phyloP scores from a whole-genome alignment of 2,888 invertebrate species.

The Stictocephala bisonia region DNA sequence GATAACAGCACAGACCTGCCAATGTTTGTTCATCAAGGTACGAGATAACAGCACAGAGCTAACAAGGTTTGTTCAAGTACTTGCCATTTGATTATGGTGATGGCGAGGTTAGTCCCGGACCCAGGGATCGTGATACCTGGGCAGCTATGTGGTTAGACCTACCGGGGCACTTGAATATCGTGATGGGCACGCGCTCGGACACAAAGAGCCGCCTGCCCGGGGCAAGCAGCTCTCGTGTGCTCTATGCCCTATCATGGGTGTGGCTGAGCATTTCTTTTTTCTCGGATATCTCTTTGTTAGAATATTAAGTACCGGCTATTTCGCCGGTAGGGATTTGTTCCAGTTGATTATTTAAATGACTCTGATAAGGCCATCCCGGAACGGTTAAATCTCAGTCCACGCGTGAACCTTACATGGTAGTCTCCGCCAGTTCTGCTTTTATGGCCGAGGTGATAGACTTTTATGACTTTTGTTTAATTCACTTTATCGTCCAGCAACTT shows the following conservation, averaged over 20 bases:
- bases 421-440: background rate
- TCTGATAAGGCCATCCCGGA: conserved; percentile 26
- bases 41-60: too few species aligned
- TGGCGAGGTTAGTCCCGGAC: too few species aligned
- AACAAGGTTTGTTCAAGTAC: too few species aligned
- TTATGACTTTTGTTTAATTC: too few species aligned
- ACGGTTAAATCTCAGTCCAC: conserved; percentile 18
- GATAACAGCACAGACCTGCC: too few species aligned
- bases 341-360: conserved; percentile 40
- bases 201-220: background rate
- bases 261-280: conserved; percentile 26
- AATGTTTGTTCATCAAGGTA: too few species aligned
- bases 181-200: conserved; percentile 1
- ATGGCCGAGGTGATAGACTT: too few species aligned
- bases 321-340: conserved; percentile 30
- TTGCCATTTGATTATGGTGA: too few species aligned
- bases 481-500: too few species aligned
- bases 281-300: conserved; percentile 40
- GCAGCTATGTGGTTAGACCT: too few species aligned
- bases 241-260: conserved; percentile 31
- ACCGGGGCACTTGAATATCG: too few species aligned
- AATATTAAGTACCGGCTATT: conserved; percentile 40
- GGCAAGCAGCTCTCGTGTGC: background rate
- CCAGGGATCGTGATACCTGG: too few species aligned
- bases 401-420: conserved; percentile 19